Evolutionary conservation across 2,113 vertebrate genomes (phyloP).

Genomic region (Corythornis cristatus): DNA sequence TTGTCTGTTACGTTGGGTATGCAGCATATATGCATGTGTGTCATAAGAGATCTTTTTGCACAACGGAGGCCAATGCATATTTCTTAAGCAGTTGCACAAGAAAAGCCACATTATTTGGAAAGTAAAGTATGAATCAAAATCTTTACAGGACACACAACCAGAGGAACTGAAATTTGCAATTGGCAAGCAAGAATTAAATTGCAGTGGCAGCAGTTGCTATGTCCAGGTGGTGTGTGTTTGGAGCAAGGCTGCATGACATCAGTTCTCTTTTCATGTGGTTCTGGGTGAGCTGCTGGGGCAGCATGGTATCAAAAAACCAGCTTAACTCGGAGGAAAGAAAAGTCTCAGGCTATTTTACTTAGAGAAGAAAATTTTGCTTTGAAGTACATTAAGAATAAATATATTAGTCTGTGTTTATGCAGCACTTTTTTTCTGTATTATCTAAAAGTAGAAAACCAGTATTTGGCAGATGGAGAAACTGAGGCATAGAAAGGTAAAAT

Average conservation of each 20-base stretch:
- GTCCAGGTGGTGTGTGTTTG: conserved; percentile 32
- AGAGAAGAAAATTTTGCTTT: background rate
- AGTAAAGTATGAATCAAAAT: conserved; percentile 64
- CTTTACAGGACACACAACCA: conserved; percentile 15
- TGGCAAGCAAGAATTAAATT: conserved; percentile 41
- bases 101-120: conserved; percentile 55
- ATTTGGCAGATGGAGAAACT: background rate
- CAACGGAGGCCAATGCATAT: background rate
- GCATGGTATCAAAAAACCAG: background rate
- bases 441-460: background rate
- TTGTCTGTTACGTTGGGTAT: background rate
- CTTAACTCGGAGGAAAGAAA: background rate
- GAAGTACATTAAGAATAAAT: background rate
- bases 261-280: conserved; percentile 40
- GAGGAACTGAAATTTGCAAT: conserved; percentile 71
- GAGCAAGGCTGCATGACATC: conserved; percentile 7
- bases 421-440: background rate
- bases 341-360: background rate
- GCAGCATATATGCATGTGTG: background rate
- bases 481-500: background rate
- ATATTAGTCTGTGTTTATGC: background rate
- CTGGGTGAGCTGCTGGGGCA: conserved; percentile 22
- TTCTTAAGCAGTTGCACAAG: conserved; percentile 55
- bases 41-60: conserved; percentile 16
- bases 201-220: conserved; percentile 45